Evolutionary conservation across 2,113 vertebrate genomes (phyloP).

Genomic region (Pelvicachromis taeniatus): DNA sequence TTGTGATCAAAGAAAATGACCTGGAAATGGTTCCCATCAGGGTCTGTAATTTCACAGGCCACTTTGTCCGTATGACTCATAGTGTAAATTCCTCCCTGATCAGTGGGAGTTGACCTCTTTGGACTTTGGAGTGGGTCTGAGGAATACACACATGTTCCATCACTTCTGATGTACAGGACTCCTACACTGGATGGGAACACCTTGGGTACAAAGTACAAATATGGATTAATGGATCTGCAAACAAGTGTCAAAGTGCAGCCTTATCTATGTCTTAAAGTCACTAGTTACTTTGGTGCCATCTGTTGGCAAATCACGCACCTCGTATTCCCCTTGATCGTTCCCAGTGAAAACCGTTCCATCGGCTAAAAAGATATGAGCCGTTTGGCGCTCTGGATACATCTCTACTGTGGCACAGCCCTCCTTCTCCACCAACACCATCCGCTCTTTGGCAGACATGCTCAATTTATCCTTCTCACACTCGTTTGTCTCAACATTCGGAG

Average conservation of each 20-base stretch:
- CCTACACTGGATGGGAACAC: slow-evolving; percentile 71
- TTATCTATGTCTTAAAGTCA: not conserved
- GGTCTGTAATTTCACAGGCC: slow-evolving; percentile 81
- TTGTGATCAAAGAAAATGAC: slow-evolving; percentile 54
- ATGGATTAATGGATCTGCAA: not conserved
- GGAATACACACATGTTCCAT: slow-evolving; percentile 80
- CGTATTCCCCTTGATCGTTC: slow-evolving; percentile 77
- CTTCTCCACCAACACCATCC: slow-evolving; percentile 78
- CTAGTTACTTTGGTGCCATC: not conserved
- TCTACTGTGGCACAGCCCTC: slow-evolving; percentile 79
- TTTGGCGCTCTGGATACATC: slow-evolving; percentile 76
- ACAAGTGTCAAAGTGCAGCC: not conserved
- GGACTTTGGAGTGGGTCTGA: slow-evolving; percentile 45
- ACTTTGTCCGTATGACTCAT: slow-evolving; percentile 79
- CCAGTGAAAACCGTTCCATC: slow-evolving; percentile 84
- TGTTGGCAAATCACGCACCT: slow-evolving; percentile 68
- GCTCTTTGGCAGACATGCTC: slow-evolving; percentile 56
- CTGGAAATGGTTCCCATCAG: slow-evolving; percentile 83
- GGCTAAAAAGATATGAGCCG: slow-evolving; percentile 76
- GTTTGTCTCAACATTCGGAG: not conserved
- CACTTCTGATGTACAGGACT: slow-evolving; percentile 75
- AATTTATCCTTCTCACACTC: not conserved
- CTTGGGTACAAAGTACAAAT: slow-evolving; percentile 22
- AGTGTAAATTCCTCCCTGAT: slow-evolving; percentile 74
- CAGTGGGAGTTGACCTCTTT: slow-evolving; percentile 26